phyloP scores from a whole-genome alignment of 2,888 invertebrate species.

The Byasa hedistus region DNA sequence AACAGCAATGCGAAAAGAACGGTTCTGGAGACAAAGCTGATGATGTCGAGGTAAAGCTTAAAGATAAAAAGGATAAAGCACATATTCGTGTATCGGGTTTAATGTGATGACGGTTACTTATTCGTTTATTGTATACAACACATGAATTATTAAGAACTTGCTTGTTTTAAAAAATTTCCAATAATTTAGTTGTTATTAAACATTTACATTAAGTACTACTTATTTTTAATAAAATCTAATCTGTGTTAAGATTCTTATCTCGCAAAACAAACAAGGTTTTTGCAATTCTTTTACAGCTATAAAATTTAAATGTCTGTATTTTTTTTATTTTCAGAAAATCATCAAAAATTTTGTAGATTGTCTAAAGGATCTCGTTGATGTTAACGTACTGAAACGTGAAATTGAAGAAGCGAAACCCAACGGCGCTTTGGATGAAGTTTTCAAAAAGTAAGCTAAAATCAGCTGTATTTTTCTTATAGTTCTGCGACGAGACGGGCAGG shows the following conservation, averaged over 20 bases:
- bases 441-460: conserved; percentile 76
- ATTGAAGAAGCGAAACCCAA: conserved; percentile 85
- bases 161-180: too few species aligned
- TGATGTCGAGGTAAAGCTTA: conserved; percentile 46
- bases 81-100: neutral
- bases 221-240: too few species aligned
- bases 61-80: neutral
- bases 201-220: too few species aligned
- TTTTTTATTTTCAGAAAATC: conserved; percentile 51
- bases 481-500: too few species aligned
- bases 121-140: neutral
- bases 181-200: too few species aligned
- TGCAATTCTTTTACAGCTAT: too few species aligned
- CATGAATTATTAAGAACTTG: neutral
- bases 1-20: conserved; percentile 49
- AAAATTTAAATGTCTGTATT: neutral
- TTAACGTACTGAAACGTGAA: conserved; percentile 80
- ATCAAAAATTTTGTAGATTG: conserved; percentile 77
- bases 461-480: neutral
- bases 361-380: conserved; percentile 80
- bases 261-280: too few species aligned
- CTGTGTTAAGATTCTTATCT: too few species aligned
- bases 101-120: neutral
- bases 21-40: conserved; percentile 55
- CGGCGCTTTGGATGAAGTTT: conserved; percentile 86